A percentile compares a stretch with the other conserved stretches of the same genome.
These are phyloP conservation scores for Carpatolechia fugitivella DNA, from an alignment of 2,888 invertebrate genomes.

Conservation along the genomic window DNA sequence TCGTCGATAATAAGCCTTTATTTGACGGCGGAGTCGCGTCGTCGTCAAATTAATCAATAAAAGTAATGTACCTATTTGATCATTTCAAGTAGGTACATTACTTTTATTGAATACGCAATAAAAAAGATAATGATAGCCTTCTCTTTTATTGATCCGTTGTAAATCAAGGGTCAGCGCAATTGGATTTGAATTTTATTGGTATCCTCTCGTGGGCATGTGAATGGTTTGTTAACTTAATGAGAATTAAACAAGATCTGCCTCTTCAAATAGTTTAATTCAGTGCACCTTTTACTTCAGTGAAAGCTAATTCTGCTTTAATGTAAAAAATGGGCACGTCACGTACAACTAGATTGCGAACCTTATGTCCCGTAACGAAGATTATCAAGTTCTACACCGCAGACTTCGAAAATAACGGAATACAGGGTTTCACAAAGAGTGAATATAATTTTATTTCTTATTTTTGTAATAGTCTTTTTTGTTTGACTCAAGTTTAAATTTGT, in stretches of 20 bases:
- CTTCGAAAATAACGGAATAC: too few relatives aligned
- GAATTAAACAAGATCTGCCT: slow-evolving; percentile 38
- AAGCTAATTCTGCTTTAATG: too few relatives aligned
- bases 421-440: too few relatives aligned
- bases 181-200: slow-evolving; percentile 74
- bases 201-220: slow-evolving; percentile 58
- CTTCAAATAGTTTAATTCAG: slow-evolving; percentile 12
- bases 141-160: slow-evolving; percentile 76
- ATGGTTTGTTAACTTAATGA: slow-evolving; percentile 63
- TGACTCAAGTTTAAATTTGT: slow-evolving; percentile 38
- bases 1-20: slow-evolving; percentile 24
- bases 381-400: too few relatives aligned
- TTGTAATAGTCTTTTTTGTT: background rate
- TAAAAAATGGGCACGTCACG: too few relatives aligned
- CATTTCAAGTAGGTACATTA: slow-evolving; percentile 49
- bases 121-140: slow-evolving; percentile 72
- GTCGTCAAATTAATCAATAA: slow-evolving; percentile 53
- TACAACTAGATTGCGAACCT: too few relatives aligned
- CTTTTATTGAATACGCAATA: slow-evolving; percentile 74
- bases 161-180: slow-evolving; percentile 73
- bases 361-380: too few relatives aligned
- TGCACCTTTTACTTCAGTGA: too few relatives aligned
- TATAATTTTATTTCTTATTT: too few relatives aligned
- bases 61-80: too few relatives aligned
- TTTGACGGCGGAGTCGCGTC: slow-evolving; percentile 37